Percentiles rank a stretch among this genome's conserved stretches.
Conservation (phyloP, 2,888 invertebrate genomes). For the Agonopterix heracliana region DNA sequence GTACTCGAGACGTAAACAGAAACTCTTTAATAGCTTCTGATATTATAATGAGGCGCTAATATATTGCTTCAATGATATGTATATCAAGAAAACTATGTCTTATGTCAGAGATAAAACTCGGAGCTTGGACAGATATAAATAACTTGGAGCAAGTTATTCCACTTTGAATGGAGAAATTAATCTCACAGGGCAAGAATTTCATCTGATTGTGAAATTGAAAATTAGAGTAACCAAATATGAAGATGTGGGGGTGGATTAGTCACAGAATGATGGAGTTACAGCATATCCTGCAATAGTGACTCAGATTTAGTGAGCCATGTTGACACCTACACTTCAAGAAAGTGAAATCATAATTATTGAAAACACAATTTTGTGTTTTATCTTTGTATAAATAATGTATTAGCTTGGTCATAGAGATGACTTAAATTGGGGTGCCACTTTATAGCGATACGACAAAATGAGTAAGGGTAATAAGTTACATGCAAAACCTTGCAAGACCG, state of each 20-base stretch:
- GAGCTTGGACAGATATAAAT: constrained; percentile 14
- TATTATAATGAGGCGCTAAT: constrained; percentile 19
- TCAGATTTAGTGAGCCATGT: constrained; percentile 21
- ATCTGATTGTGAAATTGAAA: not conserved
- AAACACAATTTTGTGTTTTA: too few species aligned
- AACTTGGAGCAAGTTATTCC: constrained; percentile 8
- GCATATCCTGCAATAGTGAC: constrained; percentile 34
- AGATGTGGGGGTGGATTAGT: constrained; percentile 23
- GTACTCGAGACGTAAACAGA: constrained; percentile 5
- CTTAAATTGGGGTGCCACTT: too few species aligned
- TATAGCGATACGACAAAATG: too few species aligned
- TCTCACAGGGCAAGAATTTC: too few species aligned
- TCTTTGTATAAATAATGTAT: too few species aligned
- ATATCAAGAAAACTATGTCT: constrained; percentile 19
- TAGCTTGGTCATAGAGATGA: too few species aligned
- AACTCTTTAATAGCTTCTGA: constrained; percentile 16
- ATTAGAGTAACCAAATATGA: not conserved
- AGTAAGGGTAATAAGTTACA: too few species aligned
- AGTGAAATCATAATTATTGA: constrained; percentile 1
- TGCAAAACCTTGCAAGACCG: too few species aligned
- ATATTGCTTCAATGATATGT: constrained; percentile 19
- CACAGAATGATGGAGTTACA: constrained; percentile 35
- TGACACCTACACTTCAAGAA: constrained; percentile 15
- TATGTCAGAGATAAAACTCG: constrained; percentile 13
- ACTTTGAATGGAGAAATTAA: not conserved